phyloP scores from a whole-genome alignment of 2,888 invertebrate species.

The Syritta pipiens region DNA sequence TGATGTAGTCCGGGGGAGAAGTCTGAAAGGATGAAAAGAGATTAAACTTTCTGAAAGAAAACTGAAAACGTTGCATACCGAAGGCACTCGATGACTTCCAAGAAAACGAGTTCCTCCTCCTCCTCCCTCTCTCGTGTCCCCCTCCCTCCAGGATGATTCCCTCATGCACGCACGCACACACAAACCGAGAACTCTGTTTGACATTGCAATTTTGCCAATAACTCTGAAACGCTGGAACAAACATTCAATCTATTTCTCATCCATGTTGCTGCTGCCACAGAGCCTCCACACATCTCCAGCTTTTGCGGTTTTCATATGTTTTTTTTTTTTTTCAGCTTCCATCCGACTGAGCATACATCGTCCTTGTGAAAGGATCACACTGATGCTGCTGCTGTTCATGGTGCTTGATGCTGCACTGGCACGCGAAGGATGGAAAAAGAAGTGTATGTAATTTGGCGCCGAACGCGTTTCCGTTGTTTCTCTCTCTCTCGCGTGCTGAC shows the following conservation, averaged over 20 bases:
- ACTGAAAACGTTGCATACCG: no score
- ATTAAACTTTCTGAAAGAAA: no score
- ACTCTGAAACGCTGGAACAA: constrained; percentile 43
- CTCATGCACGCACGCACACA: constrained; percentile 55
- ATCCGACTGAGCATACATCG: constrained; percentile 11
- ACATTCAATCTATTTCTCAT: constrained; percentile 55
- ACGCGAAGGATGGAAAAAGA: not conserved
- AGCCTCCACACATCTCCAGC: no score
- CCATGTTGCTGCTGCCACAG: constrained; percentile 24
- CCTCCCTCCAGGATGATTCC: not conserved
- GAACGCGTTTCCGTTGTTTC: constrained; percentile 50
- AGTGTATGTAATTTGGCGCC: constrained; percentile 49
- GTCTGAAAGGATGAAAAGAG: no score
- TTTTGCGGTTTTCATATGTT: not conserved
- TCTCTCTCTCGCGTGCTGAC: constrained; percentile 10
- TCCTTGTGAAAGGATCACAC: constrained; percentile 32
- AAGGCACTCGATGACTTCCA: no score
- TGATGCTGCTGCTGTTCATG: constrained; percentile 12
- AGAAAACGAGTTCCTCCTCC: no score
- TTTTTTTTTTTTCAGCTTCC: constrained; percentile 20
- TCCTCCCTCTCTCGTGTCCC: not conserved
- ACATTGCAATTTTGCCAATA: constrained; percentile 60
- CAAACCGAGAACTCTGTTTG: constrained; percentile 56
- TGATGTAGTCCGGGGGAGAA: no score
- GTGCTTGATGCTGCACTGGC: not conserved